Evolutionary conservation across 2,888 invertebrate genomes (phyloP).

Genomic region (Lasioglossum vierecki): DNA sequence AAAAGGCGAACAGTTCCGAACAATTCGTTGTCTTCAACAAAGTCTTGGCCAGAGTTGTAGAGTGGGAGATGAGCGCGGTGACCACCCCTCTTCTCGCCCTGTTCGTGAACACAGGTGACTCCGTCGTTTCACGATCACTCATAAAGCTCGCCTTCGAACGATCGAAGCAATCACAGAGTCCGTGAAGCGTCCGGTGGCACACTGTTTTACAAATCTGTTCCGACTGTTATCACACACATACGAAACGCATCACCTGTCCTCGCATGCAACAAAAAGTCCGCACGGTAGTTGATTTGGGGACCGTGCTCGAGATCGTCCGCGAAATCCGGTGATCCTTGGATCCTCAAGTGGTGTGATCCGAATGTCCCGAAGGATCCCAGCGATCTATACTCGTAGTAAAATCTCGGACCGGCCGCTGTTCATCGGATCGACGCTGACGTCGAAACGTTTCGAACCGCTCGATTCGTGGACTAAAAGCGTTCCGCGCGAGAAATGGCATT

Average conservation of each 20-base stretch:
- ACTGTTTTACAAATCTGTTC: constrained; percentile 11
- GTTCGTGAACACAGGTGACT: constrained; percentile 58
- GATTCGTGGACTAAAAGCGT: not conserved
- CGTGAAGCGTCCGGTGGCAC: constrained; percentile 44
- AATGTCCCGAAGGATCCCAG: not conserved
- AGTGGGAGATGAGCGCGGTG: constrained; percentile 54
- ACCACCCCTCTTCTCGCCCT: constrained; percentile 66
- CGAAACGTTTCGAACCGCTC: not conserved
- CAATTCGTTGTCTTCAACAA: constrained; percentile 22
- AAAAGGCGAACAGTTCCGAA: not conserved
- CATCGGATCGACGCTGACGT: not conserved
- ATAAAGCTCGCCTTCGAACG: constrained; percentile 66
- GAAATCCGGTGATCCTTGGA: not conserved
- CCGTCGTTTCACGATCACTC: constrained; percentile 64
- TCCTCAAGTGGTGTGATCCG: not conserved
- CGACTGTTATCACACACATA: not conserved
- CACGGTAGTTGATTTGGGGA: not conserved
- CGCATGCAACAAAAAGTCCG: not conserved
- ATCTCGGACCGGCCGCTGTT: not conserved
- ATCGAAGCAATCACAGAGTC: constrained; percentile 50
- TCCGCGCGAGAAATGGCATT: not conserved
- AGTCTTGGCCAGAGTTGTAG: constrained; percentile 35
- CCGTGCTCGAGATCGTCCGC: not conserved
- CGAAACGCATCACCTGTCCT: not conserved
- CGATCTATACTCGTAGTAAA: constrained; percentile 13